Conservation (phyloP, 2,113 vertebrate species). For the Hypomesus transpacificus region DNA sequence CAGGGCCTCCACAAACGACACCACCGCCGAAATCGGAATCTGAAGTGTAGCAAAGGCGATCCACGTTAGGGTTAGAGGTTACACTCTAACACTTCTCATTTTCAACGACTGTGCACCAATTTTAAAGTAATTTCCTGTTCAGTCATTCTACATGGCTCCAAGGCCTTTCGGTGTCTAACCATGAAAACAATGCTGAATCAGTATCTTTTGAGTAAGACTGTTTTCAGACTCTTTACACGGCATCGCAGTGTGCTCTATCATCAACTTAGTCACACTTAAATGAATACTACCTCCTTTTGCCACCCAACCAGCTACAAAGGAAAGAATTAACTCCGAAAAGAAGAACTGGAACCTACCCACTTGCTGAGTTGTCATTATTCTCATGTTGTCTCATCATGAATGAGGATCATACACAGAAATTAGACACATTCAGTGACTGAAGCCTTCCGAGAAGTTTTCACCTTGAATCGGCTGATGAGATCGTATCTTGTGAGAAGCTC, state of each 20-base stretch:
- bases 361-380: too few relatives aligned
- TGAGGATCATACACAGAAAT: too few relatives aligned
- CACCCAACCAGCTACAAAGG: too few relatives aligned
- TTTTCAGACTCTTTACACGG: background rate
- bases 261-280: background rate
- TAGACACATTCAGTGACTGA: background rate
- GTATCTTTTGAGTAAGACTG: background rate
- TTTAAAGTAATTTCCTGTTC: too few relatives aligned
- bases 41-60: constrained; percentile 57
- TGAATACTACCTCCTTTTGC: too few relatives aligned
- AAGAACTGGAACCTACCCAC: too few relatives aligned
- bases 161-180: background rate
- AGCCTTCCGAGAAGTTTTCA: constrained; percentile 52
- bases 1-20: constrained; percentile 95
- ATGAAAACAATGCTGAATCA: background rate
- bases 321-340: too few relatives aligned
- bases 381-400: too few relatives aligned
- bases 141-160: too few relatives aligned
- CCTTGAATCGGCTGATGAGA: constrained; percentile 96
- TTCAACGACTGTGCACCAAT: too few relatives aligned
- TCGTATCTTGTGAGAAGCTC: constrained; percentile 97
- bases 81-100: constrained; percentile 1
- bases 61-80: too few relatives aligned
- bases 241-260: background rate
- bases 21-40: constrained; percentile 96